A percentile compares a stretch with the other conserved stretches of the same genome.
Conservation (phyloP, 1,140 invertebrate genomes). For the Heliconius melpomene region DNA sequence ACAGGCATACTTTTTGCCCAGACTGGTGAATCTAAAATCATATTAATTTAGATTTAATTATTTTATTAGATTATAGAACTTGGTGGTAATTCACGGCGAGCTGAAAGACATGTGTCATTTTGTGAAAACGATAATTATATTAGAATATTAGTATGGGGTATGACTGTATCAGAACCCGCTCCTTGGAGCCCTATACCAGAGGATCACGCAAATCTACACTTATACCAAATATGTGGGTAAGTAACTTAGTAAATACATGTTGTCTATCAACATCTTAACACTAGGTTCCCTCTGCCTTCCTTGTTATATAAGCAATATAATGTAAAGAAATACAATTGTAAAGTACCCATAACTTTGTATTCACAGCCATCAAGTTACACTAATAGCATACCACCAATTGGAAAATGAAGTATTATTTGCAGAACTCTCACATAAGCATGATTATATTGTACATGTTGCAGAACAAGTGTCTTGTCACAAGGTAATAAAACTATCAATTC, state of each 20-base stretch:
- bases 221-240: conserved; percentile 74
- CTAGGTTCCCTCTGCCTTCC: no score
- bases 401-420: conserved; percentile 70
- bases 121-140: conserved; percentile 47
- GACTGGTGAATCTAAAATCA: no score
- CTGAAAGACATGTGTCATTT: conserved; percentile 65
- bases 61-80: conserved; percentile 58
- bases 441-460: conserved; percentile 63
- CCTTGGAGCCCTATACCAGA: conserved; percentile 76
- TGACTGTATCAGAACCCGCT: conserved; percentile 66
- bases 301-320: no score
- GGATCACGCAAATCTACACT: conserved; percentile 75
- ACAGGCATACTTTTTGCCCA: no score
- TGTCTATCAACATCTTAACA: no score
- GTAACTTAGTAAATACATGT: not conserved
- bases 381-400: conserved; percentile 67
- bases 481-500: conserved; percentile 40
- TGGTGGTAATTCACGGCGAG: conserved; percentile 55
- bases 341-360: not conserved
- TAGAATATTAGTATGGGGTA: conserved; percentile 70
- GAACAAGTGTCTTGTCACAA: conserved; percentile 68
- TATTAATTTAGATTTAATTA: not conserved
- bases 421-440: conserved; percentile 58
- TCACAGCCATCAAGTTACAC: conserved; percentile 57
- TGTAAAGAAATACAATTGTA: not conserved